Evolutionary conservation across 2,888 invertebrate genomes (phyloP).

Genomic region (Chironomus riparius): DNA sequence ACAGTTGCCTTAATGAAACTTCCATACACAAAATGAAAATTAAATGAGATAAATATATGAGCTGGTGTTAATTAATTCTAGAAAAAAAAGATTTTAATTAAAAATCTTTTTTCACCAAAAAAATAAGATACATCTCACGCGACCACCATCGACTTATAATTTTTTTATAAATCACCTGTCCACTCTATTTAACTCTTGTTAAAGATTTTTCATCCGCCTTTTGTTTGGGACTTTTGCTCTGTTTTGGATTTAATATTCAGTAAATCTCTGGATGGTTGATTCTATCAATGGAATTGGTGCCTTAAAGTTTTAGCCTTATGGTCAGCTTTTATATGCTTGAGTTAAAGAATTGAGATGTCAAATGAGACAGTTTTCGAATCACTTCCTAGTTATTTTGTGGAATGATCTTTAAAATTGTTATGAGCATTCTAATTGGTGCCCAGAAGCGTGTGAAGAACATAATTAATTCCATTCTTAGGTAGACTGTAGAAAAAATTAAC

Average conservation of each 20-base stretch:
- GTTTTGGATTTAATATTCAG: background rate
- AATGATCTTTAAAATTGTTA: too few relatives aligned
- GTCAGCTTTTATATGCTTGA: too few relatives aligned
- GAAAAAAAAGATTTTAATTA: background rate
- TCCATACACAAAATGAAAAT: background rate
- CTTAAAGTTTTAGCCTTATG: background rate
- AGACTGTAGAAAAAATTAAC: too few relatives aligned
- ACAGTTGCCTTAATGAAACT: background rate
- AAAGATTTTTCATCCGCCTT: background rate
- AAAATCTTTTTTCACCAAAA: background rate
- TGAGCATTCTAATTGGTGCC: too few relatives aligned
- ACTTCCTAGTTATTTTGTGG: too few relatives aligned
- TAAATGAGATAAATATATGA: background rate
- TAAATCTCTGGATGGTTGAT: background rate
- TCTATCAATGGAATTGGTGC: background rate
- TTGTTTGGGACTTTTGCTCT: too few relatives aligned
- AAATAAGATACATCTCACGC: background rate
- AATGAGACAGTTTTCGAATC: too few relatives aligned
- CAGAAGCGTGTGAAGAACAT: too few relatives aligned
- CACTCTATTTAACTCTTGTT: background rate
- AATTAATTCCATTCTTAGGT: too few relatives aligned
- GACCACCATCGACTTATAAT: slow-evolving; percentile 2
- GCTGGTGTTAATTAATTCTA: background rate
- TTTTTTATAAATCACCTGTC: slow-evolving; percentile 4
- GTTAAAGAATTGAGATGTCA: too few relatives aligned